These are phyloP conservation scores for Xylocopa sonorina DNA, from an alignment of 1,140 invertebrate genomes.

Conservation along the genomic window DNA sequence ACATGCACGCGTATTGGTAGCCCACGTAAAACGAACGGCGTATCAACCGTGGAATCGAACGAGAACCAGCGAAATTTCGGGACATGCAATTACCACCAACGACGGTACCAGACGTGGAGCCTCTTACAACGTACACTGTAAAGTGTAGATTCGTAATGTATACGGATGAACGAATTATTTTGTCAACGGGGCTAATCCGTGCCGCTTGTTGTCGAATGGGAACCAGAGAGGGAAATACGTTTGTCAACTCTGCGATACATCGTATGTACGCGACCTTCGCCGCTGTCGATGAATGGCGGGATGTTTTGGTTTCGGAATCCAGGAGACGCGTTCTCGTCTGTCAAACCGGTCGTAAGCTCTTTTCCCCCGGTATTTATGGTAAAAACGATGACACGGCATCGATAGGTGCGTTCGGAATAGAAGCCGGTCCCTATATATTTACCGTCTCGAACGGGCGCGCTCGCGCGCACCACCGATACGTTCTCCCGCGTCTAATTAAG, in stretches of 20 bases:
- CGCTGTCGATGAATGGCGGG: slow-evolving; percentile 70
- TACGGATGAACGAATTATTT: slow-evolving; percentile 36
- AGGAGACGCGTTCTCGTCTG: slow-evolving; percentile 60
- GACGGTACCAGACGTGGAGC: background rate
- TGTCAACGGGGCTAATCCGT: slow-evolving; percentile 23
- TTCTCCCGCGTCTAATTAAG: slow-evolving; percentile 43
- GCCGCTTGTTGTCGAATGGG: slow-evolving; percentile 5
- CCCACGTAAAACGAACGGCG: too few relatives aligned
- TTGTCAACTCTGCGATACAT: slow-evolving; percentile 23
- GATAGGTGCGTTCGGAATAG: slow-evolving; percentile 40
- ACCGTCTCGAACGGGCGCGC: slow-evolving; percentile 34
- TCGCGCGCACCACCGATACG: background rate
- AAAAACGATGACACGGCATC: slow-evolving; percentile 46
- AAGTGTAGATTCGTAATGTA: too few relatives aligned
- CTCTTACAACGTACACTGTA: too few relatives aligned
- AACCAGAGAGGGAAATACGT: slow-evolving; percentile 3
- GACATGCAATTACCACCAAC: background rate
- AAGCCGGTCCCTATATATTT: slow-evolving; percentile 26
- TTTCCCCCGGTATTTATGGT: slow-evolving; percentile 49
- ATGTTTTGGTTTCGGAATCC: slow-evolving; percentile 62
- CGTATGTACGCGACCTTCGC: slow-evolving; percentile 64
- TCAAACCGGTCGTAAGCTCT: slow-evolving; percentile 50
- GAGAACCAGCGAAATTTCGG: background rate
- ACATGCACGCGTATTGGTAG: too few relatives aligned
- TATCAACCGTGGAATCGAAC: background rate